These are phyloP conservation scores for Drosophila ananassae DNA, from an alignment of 1,140 invertebrate species.

Conservation along the genomic window DNA sequence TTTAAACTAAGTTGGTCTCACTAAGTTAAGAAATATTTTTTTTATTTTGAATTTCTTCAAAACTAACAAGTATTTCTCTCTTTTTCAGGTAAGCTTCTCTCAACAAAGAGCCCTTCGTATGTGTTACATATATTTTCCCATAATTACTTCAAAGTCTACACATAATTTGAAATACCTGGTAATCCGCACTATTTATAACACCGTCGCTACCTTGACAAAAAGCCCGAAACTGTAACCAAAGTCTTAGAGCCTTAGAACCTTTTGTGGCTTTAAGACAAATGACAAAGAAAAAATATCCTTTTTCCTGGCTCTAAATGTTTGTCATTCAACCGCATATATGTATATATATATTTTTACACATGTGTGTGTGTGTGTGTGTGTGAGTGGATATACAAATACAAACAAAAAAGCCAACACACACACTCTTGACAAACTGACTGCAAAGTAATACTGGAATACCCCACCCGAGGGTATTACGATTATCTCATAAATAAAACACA, in stretches of 20 bases:
- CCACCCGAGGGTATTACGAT: background rate
- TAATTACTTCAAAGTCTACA: too few species aligned
- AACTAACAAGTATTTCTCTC: too few species aligned
- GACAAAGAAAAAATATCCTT: slow-evolving; percentile 29
- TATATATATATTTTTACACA: background rate
- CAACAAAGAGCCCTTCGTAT: too few species aligned
- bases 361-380: too few species aligned
- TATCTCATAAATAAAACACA: background rate
- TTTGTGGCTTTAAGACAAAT: slow-evolving; percentile 54
- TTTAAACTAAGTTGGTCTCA: too few species aligned
- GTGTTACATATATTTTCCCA: too few species aligned
- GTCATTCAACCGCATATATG: slow-evolving; percentile 3
- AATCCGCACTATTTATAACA: background rate
- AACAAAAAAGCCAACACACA: background rate
- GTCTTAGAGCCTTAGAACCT: slow-evolving; percentile 1
- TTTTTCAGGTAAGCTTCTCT: too few species aligned
- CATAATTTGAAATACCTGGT: background rate
- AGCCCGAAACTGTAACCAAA: slow-evolving; percentile 31
- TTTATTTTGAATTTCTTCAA: too few species aligned
- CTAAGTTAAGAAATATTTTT: too few species aligned
- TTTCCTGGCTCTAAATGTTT: slow-evolving; percentile 22
- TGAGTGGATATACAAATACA: slow-evolving; percentile 19
- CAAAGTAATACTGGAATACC: slow-evolving; percentile 8
- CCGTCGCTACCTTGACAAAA: background rate
- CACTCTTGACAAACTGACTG: slow-evolving; percentile 20